Evolutionary conservation across 2,113 vertebrate species (phyloP).

Genomic region (Scatophagus argus): DNA sequence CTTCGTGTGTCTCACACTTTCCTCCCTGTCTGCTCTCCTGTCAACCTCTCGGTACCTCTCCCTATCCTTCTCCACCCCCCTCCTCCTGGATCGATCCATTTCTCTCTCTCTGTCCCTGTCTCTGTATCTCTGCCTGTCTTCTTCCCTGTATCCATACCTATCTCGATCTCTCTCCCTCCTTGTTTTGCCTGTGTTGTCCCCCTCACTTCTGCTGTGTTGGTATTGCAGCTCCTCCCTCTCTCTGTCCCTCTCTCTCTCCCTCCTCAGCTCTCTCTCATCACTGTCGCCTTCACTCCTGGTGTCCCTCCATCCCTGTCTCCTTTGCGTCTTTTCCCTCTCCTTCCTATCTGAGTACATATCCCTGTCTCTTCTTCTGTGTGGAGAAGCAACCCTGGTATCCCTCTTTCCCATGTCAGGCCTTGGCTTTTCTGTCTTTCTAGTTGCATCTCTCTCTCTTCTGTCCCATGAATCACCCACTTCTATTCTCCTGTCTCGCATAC

Average conservation of each 20-base stretch:
- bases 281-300: constrained; percentile 79
- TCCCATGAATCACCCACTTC: constrained; percentile 50
- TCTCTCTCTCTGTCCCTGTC: constrained; percentile 45
- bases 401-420: constrained; percentile 38
- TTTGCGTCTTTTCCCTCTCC: constrained; percentile 40
- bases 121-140: constrained; percentile 34
- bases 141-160: constrained; percentile 25
- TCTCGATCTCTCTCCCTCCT: constrained; percentile 48
- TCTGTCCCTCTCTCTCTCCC: constrained; percentile 44
- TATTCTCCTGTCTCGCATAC: constrained; percentile 58
- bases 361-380: constrained; percentile 47
- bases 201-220: constrained; percentile 75
- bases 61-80: constrained; percentile 30
- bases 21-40: constrained; percentile 13
- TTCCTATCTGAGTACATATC: constrained; percentile 54
- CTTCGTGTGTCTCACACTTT: constrained; percentile 20
- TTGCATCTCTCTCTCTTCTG: constrained; percentile 49
- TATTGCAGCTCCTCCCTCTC: constrained; percentile 37
- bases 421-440: constrained; percentile 60
- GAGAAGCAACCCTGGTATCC: constrained; percentile 41
- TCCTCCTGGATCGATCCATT: constrained; percentile 27
- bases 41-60: constrained; percentile 23
- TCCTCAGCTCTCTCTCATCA: constrained; percentile 65
- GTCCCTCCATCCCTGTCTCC: constrained; percentile 59
- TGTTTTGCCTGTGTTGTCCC: constrained; percentile 49